Evolutionary conservation across 2,797 vertebrate species (phyloP).

Genomic region (Alectoris magna): DNA sequence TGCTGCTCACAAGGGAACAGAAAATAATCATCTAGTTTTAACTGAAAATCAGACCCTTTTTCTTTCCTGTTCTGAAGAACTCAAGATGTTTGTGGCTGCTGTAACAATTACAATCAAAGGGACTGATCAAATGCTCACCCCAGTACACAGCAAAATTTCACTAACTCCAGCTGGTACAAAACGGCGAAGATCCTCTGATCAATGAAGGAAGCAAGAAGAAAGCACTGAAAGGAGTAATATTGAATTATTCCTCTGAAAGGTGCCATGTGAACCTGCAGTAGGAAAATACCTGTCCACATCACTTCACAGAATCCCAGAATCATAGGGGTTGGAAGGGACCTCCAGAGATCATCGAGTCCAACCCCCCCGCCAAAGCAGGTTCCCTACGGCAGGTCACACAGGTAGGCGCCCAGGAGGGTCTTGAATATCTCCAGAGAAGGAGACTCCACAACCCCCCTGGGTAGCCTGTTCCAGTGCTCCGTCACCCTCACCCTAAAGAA

Average conservation of each 20-base stretch:
- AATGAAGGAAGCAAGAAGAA: not conserved
- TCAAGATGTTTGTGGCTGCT: not conserved
- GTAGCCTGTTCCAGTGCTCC: no score
- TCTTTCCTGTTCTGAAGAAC: not conserved
- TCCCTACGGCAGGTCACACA: no score
- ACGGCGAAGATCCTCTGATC: not conserved
- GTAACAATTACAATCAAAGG: not conserved
- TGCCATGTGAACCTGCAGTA: not conserved
- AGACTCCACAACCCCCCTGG: no score
- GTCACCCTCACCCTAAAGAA: no score
- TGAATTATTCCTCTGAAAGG: not conserved
- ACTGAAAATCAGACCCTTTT: not conserved
- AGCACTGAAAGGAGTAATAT: not conserved
- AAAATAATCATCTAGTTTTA: not conserved
- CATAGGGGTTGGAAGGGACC: no score
- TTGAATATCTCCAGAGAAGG: no score
- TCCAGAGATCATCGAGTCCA: no score
- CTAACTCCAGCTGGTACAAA: not conserved
- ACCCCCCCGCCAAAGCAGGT: no score
- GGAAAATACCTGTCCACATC: not conserved
- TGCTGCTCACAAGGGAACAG: not conserved
- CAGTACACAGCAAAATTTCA: not conserved
- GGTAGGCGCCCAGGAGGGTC: no score
- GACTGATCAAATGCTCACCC: not conserved
- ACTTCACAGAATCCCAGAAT: not conserved